Conservation (phyloP, 2,888 invertebrate genomes). For the Caenorhabditis plicata region DNA sequence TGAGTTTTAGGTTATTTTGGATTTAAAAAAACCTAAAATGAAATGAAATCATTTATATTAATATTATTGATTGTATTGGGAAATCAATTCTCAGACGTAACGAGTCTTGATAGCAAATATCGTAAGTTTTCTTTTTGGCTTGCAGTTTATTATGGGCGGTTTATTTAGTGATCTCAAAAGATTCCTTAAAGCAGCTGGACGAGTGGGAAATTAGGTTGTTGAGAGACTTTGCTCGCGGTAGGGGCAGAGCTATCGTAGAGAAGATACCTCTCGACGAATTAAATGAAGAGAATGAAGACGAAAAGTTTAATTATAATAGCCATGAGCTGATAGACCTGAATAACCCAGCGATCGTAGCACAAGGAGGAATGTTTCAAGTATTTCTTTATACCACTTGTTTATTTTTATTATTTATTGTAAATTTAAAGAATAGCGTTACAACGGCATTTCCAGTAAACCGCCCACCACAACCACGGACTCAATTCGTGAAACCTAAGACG, state of each 20-base stretch:
- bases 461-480: constrained; percentile 25
- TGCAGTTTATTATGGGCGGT: constrained; percentile 4
- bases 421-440: neutral
- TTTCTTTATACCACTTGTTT: neutral
- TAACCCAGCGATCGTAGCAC: constrained; percentile 22
- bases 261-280: constrained; percentile 27
- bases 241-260: constrained; percentile 37
- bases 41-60: neutral
- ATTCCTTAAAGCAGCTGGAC: constrained; percentile 39
- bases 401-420: neutral
- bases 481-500: constrained; percentile 16
- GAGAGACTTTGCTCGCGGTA: constrained; percentile 48
- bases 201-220: constrained; percentile 47
- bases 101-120: neutral
- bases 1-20: neutral
- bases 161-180: too few species aligned
- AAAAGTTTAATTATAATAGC: too few species aligned
- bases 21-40: neutral
- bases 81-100: neutral
- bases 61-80: neutral
- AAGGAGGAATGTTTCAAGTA: constrained; percentile 31
- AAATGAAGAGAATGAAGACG: constrained; percentile 6
- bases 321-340: constrained; percentile 11
- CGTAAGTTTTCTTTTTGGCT: neutral
- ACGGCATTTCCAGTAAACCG: neutral